phyloP scores from a whole-genome alignment of 2,113 vertebrate species.

The Sphyrna mokarran region DNA sequence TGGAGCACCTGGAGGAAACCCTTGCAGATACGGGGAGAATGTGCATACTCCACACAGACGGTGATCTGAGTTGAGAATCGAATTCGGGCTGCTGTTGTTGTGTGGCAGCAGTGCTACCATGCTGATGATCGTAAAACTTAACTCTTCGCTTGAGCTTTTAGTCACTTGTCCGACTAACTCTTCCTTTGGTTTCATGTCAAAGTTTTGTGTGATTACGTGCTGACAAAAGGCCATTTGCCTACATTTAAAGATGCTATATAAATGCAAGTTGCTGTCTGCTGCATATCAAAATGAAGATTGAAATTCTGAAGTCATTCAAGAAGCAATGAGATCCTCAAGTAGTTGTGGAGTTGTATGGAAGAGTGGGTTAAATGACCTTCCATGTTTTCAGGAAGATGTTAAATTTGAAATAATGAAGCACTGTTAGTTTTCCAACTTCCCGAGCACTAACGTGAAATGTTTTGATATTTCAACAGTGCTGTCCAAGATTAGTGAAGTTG shows the following conservation, averaged over 20 bases:
- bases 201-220: neutral
- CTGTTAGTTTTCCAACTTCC: neutral
- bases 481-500: neutral
- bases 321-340: neutral
- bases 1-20: no score
- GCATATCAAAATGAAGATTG: neutral
- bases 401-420: neutral
- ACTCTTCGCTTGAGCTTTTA: neutral
- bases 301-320: neutral
- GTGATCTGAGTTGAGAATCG: no score
- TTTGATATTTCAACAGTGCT: no score
- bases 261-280: neutral
- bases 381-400: neutral
- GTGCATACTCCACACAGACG: no score
- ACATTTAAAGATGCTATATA: neutral
- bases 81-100: no score
- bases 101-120: no score
- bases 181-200: neutral
- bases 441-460: no score
- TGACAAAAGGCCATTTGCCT: neutral
- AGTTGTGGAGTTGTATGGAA: neutral
- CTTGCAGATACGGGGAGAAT: no score
- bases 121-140: neutral
- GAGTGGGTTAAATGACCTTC: neutral
- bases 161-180: neutral